A percentile compares a stretch with the other conserved stretches of the same genome.
phyloP scores from a whole-genome alignment of 1,140 invertebrate genomes.

The Lasaia peninsularis region DNA sequence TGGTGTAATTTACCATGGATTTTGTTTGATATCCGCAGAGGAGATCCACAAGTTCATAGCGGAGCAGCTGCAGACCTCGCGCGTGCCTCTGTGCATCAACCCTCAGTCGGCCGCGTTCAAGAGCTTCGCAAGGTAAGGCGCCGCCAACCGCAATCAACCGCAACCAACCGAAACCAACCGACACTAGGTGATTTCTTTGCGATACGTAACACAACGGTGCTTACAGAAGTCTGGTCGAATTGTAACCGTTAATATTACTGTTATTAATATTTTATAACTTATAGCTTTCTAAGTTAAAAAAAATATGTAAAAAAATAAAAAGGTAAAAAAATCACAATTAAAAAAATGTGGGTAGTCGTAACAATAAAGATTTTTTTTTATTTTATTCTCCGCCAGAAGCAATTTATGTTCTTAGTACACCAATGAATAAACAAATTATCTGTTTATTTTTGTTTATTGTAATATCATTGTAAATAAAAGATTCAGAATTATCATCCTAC shows the following conservation, averaged over 20 bases:
- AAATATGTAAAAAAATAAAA: too few species aligned
- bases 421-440: too few species aligned
- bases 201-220: constrained; percentile 68
- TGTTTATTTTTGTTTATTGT: too few species aligned
- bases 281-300: too few species aligned
- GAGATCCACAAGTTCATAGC: constrained; percentile 99
- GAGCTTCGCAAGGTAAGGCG: constrained; percentile 98
- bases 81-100: constrained; percentile 99
- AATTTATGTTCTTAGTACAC: too few species aligned
- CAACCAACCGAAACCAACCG: constrained; percentile 69
- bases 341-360: too few species aligned
- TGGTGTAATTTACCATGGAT: not conserved
- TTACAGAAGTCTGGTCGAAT: constrained; percentile 19
- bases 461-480: too few species aligned
- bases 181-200: constrained; percentile 79
- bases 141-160: constrained; percentile 60
- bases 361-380: too few species aligned
- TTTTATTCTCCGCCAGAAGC: too few species aligned
- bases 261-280: not conserved
- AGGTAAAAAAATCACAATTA: too few species aligned
- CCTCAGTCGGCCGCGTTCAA: constrained; percentile 99
- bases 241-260: not conserved
- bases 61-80: constrained; percentile 94
- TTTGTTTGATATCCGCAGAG: constrained; percentile 81
- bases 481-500: too few species aligned